Evolutionary conservation across 2,113 vertebrate genomes (phyloP).

Genomic region (Trichomycterus rosablanca): DNA sequence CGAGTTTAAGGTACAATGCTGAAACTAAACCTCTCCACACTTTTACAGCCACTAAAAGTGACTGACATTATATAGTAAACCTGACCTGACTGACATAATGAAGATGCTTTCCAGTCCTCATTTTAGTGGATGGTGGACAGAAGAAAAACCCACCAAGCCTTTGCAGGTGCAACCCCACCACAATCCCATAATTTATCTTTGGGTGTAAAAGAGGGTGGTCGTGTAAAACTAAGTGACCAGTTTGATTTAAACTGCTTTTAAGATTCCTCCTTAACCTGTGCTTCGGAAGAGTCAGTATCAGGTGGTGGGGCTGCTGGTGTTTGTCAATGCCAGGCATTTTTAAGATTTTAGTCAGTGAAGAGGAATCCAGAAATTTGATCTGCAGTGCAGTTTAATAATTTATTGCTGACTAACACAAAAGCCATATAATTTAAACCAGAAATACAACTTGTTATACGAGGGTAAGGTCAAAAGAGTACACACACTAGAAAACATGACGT

Average conservation of each 20-base stretch:
- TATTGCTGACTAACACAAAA: too few relatives aligned
- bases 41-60: conserved; percentile 39
- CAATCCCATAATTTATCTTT: conserved; percentile 30
- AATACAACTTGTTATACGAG: too few relatives aligned
- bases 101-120: conserved; percentile 20
- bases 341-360: conserved; percentile 5
- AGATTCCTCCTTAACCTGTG: conserved; percentile 12
- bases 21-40: conserved; percentile 14
- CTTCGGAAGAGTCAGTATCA: background rate
- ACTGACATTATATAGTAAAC: conserved; percentile 33
- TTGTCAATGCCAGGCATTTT: conserved; percentile 39
- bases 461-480: too few relatives aligned
- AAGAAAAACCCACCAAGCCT: conserved; percentile 2
- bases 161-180: conserved; percentile 26
- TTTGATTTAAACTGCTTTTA: conserved; percentile 51
- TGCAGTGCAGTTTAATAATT: background rate
- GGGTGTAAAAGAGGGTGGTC: conserved; percentile 34
- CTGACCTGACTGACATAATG: conserved; percentile 21
- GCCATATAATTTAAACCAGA: too few relatives aligned
- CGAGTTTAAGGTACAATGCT: conserved; percentile 17
- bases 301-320: conserved; percentile 33
- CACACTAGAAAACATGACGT: background rate
- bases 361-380: conserved; percentile 28
- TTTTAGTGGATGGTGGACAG: conserved; percentile 1
- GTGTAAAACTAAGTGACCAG: conserved; percentile 35